Base-by-base conservation (phyloP, 2,797 vertebrate species). In the Pelobates cultripes region DNA sequence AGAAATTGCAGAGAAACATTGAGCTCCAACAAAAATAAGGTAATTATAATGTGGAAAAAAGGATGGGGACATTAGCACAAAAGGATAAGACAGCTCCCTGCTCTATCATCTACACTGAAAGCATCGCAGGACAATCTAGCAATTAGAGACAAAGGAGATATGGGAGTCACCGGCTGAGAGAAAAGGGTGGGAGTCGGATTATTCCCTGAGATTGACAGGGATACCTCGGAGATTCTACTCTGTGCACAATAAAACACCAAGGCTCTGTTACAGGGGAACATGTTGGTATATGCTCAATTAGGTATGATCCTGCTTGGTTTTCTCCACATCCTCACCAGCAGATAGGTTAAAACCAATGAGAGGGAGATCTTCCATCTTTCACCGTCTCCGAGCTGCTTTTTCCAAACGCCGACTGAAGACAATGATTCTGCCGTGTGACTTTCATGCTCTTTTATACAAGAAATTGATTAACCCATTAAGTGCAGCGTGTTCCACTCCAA, bases 131-230 rank as follows among this genome's bases (percentile, higher is more conserved):
- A 77, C 74, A 77, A 44, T 70, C 15, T 15, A 3, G 53, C 57
- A 76, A 82, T 77, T 82, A 82, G 28, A 44, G 44, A 75, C 68
- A 82, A 66, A 81, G 17, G 55, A 61, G 63, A 45, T 13, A 17
- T 28, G 60, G 44, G 40, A 55, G 7, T 66, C 44, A 12, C 7
- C 40, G n/a, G 74, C 40, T 67, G 41, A 61, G 3, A 45, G 43
- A 40, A 28, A 45, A 64, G 6, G 9, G 53, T 17, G 17, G 43
- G 28, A 63, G 73, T 43, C 12, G 3, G 47, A 45, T n/a, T n/a
- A n/a, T n/a, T n/a, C n/a, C n/a, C n/a, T n/a, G n/a, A n/a, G n/a
- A n/a, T 67, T n/a, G 55, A 41, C 68, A 12, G 5, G 41, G 73
- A 13, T 40, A 47, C 13, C 44, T 13, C 17, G 8, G 55, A 71